phyloP scores from a whole-genome alignment of 2,888 invertebrate species.

The Toxonevra muliebris region DNA sequence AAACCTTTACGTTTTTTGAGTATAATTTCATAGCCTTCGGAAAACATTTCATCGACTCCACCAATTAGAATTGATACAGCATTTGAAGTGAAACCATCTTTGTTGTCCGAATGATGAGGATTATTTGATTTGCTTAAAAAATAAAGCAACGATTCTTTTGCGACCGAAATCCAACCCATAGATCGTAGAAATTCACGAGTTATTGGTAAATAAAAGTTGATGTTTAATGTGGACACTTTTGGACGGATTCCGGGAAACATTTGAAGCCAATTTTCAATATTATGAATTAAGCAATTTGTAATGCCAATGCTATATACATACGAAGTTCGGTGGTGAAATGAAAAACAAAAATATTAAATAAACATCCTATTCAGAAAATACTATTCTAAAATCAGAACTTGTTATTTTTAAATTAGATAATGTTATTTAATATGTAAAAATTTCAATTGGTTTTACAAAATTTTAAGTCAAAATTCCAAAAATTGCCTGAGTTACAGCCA shows the following conservation, averaged over 20 bases:
- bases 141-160: conserved; percentile 49
- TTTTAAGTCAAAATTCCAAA: too few relatives aligned
- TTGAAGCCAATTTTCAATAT: conserved; percentile 66
- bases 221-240: conserved; percentile 74
- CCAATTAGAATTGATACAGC: conserved; percentile 83
- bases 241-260: conserved; percentile 73
- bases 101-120: conserved; percentile 52
- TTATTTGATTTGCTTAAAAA: conserved; percentile 64
- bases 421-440: too few relatives aligned
- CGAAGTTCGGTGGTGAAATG: neutral
- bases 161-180: conserved; percentile 69
- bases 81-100: conserved; percentile 62
- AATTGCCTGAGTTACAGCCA: too few relatives aligned
- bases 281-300: conserved; percentile 81
- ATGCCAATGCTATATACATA: conserved; percentile 75
- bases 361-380: too few relatives aligned
- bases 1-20: conserved; percentile 83
- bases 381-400: too few relatives aligned
- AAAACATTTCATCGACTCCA: conserved; percentile 88
- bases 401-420: too few relatives aligned
- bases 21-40: conserved; percentile 77
- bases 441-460: too few relatives aligned
- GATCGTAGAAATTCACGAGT: conserved; percentile 73
- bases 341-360: too few relatives aligned
- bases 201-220: conserved; percentile 78